Evolutionary conservation across 2,113 vertebrate genomes (phyloP).

Genomic region (Puffinus mauretanicus): DNA sequence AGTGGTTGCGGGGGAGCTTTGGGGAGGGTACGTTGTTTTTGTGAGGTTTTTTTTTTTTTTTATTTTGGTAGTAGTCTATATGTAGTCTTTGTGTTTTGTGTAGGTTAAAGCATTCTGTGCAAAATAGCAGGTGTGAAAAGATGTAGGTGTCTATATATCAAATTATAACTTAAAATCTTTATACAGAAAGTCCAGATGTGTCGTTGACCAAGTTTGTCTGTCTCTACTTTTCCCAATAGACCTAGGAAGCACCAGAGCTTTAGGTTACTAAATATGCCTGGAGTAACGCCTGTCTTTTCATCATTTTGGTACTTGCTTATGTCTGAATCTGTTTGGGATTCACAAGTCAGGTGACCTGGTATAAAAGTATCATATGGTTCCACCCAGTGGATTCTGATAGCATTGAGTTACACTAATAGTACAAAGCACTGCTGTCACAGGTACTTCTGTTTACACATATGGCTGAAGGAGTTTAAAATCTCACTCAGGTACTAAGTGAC

Average conservation of each 20-base stretch:
- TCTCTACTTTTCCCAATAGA: not conserved
- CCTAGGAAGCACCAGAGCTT: not conserved
- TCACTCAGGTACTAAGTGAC: not conserved
- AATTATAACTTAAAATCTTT: not conserved
- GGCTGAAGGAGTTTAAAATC: not conserved
- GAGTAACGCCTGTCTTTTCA: not conserved
- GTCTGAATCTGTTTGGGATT: not conserved
- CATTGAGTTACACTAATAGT: not conserved
- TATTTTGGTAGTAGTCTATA: not conserved
- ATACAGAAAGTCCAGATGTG: not conserved
- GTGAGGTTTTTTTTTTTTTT: not conserved
- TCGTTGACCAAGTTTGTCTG: not conserved
- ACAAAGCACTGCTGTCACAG: not conserved
- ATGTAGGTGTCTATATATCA: not conserved
- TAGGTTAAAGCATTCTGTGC: not conserved
- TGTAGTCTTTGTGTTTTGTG: not conserved
- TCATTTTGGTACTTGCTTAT: not conserved
- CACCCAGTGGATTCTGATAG: not conserved
- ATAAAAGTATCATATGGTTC: not conserved
- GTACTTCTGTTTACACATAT: not conserved
- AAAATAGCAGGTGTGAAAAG: not conserved
- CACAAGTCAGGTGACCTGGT: not conserved
- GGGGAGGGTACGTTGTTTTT: accelerated
- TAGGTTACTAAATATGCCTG: not conserved
- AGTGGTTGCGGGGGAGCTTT: not conserved